Evolutionary conservation across 2,797 vertebrate genomes (phyloP).

Genomic region (Pempheris klunzingeri): DNA sequence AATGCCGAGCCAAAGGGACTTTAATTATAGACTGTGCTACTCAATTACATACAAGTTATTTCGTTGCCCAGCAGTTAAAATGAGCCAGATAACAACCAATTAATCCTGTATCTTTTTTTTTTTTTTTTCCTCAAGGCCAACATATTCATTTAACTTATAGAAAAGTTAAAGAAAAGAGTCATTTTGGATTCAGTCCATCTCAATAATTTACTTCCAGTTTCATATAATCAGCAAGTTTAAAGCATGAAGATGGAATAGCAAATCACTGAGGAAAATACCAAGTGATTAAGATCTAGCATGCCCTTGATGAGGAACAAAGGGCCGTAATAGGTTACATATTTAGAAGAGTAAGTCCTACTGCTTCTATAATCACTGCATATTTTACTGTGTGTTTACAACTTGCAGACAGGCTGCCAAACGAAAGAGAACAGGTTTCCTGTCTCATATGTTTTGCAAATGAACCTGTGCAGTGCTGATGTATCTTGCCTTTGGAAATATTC

Average conservation of each 20-base stretch:
- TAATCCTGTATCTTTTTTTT: neutral
- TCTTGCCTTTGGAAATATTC: slow-evolving; percentile 64
- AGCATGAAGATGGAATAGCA: slow-evolving; percentile 13
- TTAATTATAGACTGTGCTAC: neutral
- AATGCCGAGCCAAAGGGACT: neutral
- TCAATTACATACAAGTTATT: neutral
- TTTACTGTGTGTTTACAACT: slow-evolving; percentile 68
- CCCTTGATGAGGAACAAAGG: slow-evolving; percentile 53
- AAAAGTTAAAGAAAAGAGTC: neutral
- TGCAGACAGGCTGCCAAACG: slow-evolving; percentile 56
- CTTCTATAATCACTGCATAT: slow-evolving; percentile 68
- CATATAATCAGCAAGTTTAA: neutral
- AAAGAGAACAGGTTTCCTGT: slow-evolving; percentile 71
- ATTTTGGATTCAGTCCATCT: neutral
- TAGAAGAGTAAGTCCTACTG: slow-evolving; percentile 39
- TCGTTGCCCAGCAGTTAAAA: neutral
- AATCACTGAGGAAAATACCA: slow-evolving; percentile 18
- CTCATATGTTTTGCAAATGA: slow-evolving; percentile 80
- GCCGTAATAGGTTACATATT: slow-evolving; percentile 25
- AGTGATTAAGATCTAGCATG: slow-evolving; percentile 33
- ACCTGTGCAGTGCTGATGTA: slow-evolving; percentile 51
- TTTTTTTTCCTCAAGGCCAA: neutral
- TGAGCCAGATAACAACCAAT: neutral
- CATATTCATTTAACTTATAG: neutral
- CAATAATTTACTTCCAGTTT: neutral